Conservation (phyloP, 2,113 vertebrate genomes). For the Ornithorhynchus anatinus region DNA sequence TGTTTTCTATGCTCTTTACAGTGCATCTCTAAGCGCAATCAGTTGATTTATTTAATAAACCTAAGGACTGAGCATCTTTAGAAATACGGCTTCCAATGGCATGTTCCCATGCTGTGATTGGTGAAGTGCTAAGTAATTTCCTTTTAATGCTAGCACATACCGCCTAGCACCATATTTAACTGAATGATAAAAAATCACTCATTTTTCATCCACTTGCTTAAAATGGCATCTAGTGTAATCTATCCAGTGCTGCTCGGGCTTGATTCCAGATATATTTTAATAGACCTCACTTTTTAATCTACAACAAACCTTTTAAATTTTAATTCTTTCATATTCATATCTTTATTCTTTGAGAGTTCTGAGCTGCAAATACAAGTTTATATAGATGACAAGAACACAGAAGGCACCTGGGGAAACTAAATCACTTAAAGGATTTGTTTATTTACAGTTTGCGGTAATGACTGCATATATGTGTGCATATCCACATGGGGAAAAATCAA, state of each 20-base stretch:
- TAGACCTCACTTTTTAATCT: slow-evolving; percentile 63
- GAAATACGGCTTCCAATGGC: slow-evolving; percentile 64
- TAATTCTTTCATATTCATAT: slow-evolving; percentile 68
- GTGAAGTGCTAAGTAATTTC: slow-evolving; percentile 80
- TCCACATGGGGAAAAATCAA: slow-evolving; percentile 44
- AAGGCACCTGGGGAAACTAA: slow-evolving; percentile 66
- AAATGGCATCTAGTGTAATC: slow-evolving; percentile 63
- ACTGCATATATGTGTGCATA: slow-evolving; percentile 46
- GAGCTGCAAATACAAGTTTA: slow-evolving; percentile 66
- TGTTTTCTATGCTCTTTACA: slow-evolving; percentile 16
- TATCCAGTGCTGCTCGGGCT: slow-evolving; percentile 65
- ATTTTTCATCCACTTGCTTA: slow-evolving; percentile 76
- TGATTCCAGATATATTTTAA: slow-evolving; percentile 54
- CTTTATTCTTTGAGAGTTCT: slow-evolving; percentile 67
- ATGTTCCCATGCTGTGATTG: slow-evolving; percentile 72
- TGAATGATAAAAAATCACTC: slow-evolving; percentile 72
- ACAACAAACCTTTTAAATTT: slow-evolving; percentile 69
- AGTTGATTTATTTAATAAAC: slow-evolving; percentile 77
- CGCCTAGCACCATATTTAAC: slow-evolving; percentile 77
- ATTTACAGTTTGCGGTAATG: slow-evolving; percentile 72
- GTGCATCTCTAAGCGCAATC: slow-evolving; percentile 64
- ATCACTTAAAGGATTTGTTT: slow-evolving; percentile 62
- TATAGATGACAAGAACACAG: slow-evolving; percentile 68
- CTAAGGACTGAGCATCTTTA: slow-evolving; percentile 54
- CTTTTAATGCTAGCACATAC: slow-evolving; percentile 75